These are phyloP conservation scores for Actenoides lindsayi DNA, from an alignment of 2,113 vertebrate species.

Conservation along the genomic window DNA sequence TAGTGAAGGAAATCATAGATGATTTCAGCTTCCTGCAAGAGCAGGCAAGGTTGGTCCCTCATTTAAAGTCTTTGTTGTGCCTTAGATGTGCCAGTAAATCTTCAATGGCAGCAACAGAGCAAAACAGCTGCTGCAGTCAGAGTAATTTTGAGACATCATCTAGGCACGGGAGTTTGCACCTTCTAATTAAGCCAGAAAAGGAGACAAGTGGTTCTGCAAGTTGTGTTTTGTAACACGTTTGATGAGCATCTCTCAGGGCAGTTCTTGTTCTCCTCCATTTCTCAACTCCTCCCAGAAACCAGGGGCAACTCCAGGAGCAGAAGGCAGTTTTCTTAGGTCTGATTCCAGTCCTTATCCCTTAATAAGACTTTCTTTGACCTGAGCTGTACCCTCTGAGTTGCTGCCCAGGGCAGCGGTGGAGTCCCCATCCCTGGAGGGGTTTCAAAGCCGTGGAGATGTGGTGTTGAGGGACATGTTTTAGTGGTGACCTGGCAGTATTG, in stretches of 20 bases:
- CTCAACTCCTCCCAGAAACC: not conserved
- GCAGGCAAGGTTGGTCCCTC: not conserved
- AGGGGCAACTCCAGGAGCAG: not conserved
- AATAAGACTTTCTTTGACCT: not conserved
- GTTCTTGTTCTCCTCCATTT: not conserved
- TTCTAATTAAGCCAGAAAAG: not conserved
- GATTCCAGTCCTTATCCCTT: not conserved
- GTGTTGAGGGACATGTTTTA: not conserved
- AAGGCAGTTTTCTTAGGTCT: not conserved
- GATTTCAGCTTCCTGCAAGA: not conserved
- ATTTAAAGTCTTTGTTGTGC: not conserved
- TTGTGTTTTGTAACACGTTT: not conserved
- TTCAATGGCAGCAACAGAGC: not conserved
- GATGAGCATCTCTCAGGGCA: not conserved
- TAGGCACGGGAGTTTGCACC: not conserved
- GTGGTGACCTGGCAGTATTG: not conserved
- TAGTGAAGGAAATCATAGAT: not conserved
- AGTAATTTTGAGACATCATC: not conserved
- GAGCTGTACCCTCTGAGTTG: not conserved
- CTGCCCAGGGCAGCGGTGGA: not conserved
- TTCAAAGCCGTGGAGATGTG: not conserved
- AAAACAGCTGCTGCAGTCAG: not conserved
- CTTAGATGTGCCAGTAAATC: not conserved
- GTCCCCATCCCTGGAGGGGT: not conserved
- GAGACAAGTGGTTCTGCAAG: not conserved